Percentiles rank a stretch among this genome's conserved stretches.
Evolutionary conservation across 92 coral and sea anemone species (phyloP).

Genomic region (Epizoanthus scotinus): DNA sequence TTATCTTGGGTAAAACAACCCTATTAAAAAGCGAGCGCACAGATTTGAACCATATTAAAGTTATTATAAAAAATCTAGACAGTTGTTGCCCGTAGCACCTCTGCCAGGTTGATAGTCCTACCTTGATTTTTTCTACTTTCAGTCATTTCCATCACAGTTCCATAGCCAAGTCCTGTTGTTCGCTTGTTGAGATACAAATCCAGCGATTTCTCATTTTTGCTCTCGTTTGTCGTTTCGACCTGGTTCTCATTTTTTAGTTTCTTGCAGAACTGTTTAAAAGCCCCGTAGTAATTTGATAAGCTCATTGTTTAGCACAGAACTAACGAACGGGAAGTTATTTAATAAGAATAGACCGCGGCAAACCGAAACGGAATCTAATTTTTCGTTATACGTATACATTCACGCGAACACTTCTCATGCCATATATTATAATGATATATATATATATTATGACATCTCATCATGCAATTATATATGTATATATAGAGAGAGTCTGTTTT

Average conservation of each 20-base stretch:
- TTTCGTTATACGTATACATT: neutral
- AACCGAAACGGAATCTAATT: neutral
- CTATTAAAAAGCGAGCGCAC: too few relatives aligned
- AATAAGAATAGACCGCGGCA: neutral
- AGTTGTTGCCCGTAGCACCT: neutral
- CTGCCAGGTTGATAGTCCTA: neutral
- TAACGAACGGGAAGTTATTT: neutral
- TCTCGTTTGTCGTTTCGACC: neutral
- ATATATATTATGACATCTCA: conserved; percentile 8
- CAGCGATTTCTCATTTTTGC: neutral
- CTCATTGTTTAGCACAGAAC: neutral
- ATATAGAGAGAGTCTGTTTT: neutral
- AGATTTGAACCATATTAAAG: too few relatives aligned
- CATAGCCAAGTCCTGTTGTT: neutral
- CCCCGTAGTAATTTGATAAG: neutral
- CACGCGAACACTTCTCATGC: neutral
- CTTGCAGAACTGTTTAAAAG: conserved; percentile 7
- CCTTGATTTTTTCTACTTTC: neutral
- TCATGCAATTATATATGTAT: neutral
- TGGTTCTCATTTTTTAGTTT: conserved; percentile 8
- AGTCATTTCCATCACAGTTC: conserved; percentile 1
- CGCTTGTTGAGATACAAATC: conserved; percentile 1
- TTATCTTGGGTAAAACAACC: too few relatives aligned
- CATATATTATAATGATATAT: too few relatives aligned
- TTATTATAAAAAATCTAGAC: neutral